Evolutionary conservation across 1,140 invertebrate genomes (phyloP), one percentile per base, ranked within the genome.

Genomic region (Danaus plexippus): DNA sequence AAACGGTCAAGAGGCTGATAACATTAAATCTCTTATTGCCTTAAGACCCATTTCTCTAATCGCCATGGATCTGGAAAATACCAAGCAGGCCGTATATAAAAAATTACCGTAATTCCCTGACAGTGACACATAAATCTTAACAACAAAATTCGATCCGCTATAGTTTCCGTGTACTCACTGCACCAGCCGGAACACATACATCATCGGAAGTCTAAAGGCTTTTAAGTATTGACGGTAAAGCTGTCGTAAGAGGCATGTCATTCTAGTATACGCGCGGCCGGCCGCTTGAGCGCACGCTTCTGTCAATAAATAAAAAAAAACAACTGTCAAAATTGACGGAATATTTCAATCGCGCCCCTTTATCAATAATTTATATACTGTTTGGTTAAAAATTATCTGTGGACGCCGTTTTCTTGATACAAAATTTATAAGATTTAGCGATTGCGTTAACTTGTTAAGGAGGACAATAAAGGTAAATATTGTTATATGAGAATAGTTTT

Each of bases 201-300:
- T 77, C 74, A 76, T 85, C 81, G 81, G 77, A 85, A 81, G 74
- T 72, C 73, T 66, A 62, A 69, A 69, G 60, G 64, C 64, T 69
- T 53, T 64, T 60, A 48, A 66, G 57, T 61, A 52, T 66, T 59
- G 50, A 57, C 41, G 48, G 13, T 60, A 54, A 49, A 55, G 63
- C 52, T 75, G 68, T 64, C 71, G 78, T 81, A 80, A 84, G 77
- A 81, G 79, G 73, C 66, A 44, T 60, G 67, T 63, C 65, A 65
- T 57, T 76, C 77, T 57, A 85, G 81, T 82, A 57, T 64, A 72
- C 73, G 80, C 78, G 81, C 61, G 68, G 72, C 62, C 66, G 68
- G 57, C 71, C 55, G 54, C 54, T 61, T 47, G 60, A 40, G 22
- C 61, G 71, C 78, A 78, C 74, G 77, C 60, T 60, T 61, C 54